Evolutionary conservation across 2,113 vertebrate species (phyloP).

Genomic region (Ceyx cyanopectus): DNA sequence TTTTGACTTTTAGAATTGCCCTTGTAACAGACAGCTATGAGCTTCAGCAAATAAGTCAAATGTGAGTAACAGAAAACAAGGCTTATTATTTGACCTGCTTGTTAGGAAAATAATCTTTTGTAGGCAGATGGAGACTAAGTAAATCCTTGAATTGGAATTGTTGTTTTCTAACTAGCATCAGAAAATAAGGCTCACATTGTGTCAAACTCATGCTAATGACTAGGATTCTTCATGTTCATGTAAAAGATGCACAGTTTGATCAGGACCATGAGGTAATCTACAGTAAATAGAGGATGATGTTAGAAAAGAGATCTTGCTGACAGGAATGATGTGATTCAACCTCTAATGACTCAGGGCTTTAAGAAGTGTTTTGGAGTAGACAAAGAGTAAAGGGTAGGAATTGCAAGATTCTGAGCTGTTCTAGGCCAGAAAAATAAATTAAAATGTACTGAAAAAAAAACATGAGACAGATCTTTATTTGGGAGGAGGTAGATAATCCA

Average conservation of each 20-base stretch:
- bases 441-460: no score
- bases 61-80: constrained; percentile 46
- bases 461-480: no score
- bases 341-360: constrained; percentile 71
- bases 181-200: neutral
- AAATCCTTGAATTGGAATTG: neutral
- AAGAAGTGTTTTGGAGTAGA: constrained; percentile 62
- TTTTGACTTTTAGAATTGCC: constrained; percentile 71
- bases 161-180: constrained; percentile 33
- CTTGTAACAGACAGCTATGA: constrained; percentile 27
- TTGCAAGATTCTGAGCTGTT: no score
- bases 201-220: constrained; percentile 26
- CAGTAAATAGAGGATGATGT: no score
- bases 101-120: constrained; percentile 7
- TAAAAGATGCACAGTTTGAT: constrained; percentile 48
- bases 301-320: no score
- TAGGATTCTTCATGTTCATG: neutral
- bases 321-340: no score
- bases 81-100: constrained; percentile 44
- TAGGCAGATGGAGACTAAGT: neutral
- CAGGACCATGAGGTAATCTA: constrained; percentile 58
- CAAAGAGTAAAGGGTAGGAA: no score
- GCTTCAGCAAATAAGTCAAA: constrained; percentile 63
- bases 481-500: no score
- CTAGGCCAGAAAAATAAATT: no score